A percentile compares a stretch with the other conserved stretches of the same genome.
These are phyloP conservation scores for Leptopterna dolabrata DNA, from an alignment of 2,888 invertebrate genomes.

Conservation along the genomic window DNA sequence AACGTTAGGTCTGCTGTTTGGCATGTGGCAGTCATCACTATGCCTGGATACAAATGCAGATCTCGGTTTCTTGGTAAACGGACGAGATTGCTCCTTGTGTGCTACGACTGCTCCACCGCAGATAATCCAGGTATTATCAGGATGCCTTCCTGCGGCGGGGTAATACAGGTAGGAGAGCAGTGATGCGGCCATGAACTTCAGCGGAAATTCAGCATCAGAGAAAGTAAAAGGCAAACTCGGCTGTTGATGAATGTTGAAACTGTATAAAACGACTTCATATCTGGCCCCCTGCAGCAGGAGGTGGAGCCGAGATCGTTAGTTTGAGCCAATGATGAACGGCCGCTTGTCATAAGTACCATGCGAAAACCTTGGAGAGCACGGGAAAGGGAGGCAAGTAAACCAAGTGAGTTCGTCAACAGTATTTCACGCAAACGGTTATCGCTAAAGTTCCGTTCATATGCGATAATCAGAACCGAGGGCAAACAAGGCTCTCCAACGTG, in stretches of 20 bases:
- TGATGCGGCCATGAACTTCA: neutral
- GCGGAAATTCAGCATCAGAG: neutral
- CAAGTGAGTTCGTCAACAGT: conserved; percentile 37
- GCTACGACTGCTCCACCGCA: too few species aligned
- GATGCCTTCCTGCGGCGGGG: too few species aligned
- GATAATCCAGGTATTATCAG: too few species aligned
- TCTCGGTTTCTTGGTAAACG: too few species aligned
- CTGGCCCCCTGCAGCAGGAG: conserved; percentile 17
- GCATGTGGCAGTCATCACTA: too few species aligned
- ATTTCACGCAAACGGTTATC: conserved; percentile 48
- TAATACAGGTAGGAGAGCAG: too few species aligned
- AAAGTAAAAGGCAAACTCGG: neutral
- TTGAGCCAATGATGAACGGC: conserved; percentile 39
- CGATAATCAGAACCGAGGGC: conserved; percentile 45
- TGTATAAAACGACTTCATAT: conserved; percentile 38
- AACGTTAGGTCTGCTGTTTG: too few species aligned
- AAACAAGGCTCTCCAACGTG: conserved; percentile 28
- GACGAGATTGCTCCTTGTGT: too few species aligned
- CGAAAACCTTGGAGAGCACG: conserved; percentile 9
- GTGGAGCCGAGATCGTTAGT: conserved; percentile 15
- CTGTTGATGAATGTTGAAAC: neutral
- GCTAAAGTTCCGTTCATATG: conserved; percentile 44
- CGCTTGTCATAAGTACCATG: conserved; percentile 36
- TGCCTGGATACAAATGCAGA: too few species aligned
- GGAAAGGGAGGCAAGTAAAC: neutral